Percentiles rank a stretch among this genome's conserved stretches.
These are phyloP conservation scores for Altica lythri DNA, from an alignment of 2,888 invertebrate genomes.

Conservation along the genomic window DNA sequence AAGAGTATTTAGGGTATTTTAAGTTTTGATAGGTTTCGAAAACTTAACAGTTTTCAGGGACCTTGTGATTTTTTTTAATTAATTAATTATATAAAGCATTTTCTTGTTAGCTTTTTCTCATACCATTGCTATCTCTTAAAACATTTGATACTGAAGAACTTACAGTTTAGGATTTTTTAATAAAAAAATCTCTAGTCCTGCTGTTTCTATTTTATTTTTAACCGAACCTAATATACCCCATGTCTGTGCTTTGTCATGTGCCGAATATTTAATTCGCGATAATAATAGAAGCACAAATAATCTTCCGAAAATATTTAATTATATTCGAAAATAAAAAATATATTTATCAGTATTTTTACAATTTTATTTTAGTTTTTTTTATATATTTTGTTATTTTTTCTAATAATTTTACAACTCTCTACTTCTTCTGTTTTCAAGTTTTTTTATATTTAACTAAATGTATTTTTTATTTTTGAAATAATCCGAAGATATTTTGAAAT, in stretches of 20 bases:
- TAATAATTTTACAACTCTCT: too few relatives aligned
- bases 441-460: too few relatives aligned
- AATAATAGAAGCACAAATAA: too few relatives aligned
- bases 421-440: too few relatives aligned
- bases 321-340: too few relatives aligned
- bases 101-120: conserved; percentile 65
- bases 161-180: conserved; percentile 61
- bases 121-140: conserved; percentile 57
- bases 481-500: too few relatives aligned
- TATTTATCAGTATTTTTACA: too few relatives aligned
- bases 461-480: too few relatives aligned
- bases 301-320: too few relatives aligned
- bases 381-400: too few relatives aligned
- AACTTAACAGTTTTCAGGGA: conserved; percentile 24
- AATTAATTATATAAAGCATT: conserved; percentile 53
- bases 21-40: conserved; percentile 39
- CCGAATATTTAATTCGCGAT: too few relatives aligned
- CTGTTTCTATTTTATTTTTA: conserved; percentile 57
- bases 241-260: conserved; percentile 20
- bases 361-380: too few relatives aligned
- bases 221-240: conserved; percentile 23
- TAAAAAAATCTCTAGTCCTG: conserved; percentile 72
- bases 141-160: conserved; percentile 67
- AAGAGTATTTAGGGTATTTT: conserved; percentile 50
- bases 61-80: conserved; percentile 34